phyloP scores from a whole-genome alignment of 2,888 invertebrate species.

The Girardia tigrina region DNA sequence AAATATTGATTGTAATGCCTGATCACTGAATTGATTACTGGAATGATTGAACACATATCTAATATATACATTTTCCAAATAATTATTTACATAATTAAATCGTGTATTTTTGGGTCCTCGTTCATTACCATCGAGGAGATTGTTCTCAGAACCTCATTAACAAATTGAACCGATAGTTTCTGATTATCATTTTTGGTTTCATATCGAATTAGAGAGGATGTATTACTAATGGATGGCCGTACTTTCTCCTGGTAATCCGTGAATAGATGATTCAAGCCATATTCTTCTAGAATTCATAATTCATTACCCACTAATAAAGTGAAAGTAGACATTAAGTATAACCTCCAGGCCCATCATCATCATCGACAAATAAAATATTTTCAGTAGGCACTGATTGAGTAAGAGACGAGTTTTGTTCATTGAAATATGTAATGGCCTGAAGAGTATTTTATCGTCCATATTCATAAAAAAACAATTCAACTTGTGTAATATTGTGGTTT shows the following conservation, averaged over 20 bases:
- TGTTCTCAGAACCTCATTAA: not conserved
- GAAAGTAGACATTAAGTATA: not conserved
- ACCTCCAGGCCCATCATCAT: not conserved
- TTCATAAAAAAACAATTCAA: too few species aligned
- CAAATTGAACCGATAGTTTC: not conserved
- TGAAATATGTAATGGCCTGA: not conserved
- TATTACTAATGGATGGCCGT: not conserved
- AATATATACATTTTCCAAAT: too few species aligned
- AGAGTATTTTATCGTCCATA: too few species aligned
- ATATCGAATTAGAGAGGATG: slow-evolving; percentile 17
- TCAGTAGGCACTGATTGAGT: not conserved
- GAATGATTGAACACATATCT: not conserved
- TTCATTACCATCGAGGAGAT: not conserved
- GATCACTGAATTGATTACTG: not conserved
- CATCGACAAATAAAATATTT: not conserved
- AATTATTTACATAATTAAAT: not conserved
- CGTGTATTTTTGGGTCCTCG: not conserved
- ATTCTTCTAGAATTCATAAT: not conserved
- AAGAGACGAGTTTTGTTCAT: slow-evolving; percentile 7
- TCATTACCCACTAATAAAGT: not conserved
- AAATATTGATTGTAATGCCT: not conserved
- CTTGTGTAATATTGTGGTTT: too few species aligned
- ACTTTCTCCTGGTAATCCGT: slow-evolving; percentile 15
- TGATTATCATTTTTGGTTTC: slow-evolving; percentile 10
- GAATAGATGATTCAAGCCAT: not conserved